Percentiles rank a stretch among this genome's conserved stretches.
Conservation (phyloP, 2,888 invertebrate genomes). For the Heliconius charithonia region DNA sequence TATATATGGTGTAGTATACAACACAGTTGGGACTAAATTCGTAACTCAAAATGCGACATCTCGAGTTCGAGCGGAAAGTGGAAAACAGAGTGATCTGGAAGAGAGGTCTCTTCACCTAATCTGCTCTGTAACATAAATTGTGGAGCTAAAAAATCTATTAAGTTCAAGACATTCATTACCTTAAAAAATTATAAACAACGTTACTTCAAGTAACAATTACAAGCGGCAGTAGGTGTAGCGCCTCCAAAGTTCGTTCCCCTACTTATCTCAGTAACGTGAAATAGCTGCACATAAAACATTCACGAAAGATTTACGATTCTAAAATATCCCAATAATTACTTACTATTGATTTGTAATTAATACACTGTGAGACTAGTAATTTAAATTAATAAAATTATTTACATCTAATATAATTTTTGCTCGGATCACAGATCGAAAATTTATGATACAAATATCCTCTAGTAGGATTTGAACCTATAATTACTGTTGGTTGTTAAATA, state of each 20-base stretch:
- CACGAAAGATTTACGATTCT: background rate
- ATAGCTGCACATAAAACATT: background rate
- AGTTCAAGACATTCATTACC: too few relatives aligned
- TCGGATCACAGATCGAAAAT: background rate
- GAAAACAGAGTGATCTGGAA: too few relatives aligned
- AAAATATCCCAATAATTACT: background rate
- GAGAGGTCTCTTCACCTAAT: too few relatives aligned
- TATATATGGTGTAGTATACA: too few relatives aligned
- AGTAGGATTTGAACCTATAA: too few relatives aligned
- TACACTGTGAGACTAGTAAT: background rate
- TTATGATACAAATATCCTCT: too few relatives aligned
- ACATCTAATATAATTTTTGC: background rate
- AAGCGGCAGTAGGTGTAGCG: background rate
- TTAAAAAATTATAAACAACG: background rate
- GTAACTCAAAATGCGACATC: too few relatives aligned
- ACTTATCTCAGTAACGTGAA: background rate
- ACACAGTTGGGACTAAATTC: too few relatives aligned
- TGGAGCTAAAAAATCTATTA: too few relatives aligned
- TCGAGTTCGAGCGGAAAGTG: too few relatives aligned
- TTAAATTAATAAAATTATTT: background rate
- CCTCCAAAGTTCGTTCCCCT: slow-evolving; percentile 8
- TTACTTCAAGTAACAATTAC: background rate
- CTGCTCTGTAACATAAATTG: too few relatives aligned
- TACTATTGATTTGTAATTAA: background rate
- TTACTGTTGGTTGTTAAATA: too few relatives aligned